phyloP scores from a whole-genome alignment of 2,888 invertebrate species.

The Micoletzkya japonica region DNA sequence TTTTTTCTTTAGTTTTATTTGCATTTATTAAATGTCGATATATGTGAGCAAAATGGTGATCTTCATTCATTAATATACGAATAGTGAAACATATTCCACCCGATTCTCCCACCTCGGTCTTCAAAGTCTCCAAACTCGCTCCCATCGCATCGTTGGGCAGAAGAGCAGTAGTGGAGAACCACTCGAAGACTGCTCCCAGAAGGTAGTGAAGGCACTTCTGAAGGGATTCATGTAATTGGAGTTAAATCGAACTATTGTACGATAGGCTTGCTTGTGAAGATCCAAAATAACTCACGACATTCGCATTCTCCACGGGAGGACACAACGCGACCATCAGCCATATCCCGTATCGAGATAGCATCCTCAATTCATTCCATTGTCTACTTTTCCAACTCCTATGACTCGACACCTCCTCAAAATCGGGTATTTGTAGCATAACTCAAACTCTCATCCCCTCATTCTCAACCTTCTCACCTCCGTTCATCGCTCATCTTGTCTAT shows the following conservation, averaged over 20 bases:
- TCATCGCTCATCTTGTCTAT: constrained; percentile 32
- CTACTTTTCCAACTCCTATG: no score
- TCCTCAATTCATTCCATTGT: constrained; percentile 67
- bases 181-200: constrained; percentile 93
- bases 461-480: no score
- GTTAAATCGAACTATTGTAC: neutral
- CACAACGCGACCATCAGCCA: constrained; percentile 93
- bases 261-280: neutral
- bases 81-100: no score
- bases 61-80: no score
- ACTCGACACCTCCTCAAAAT: no score
- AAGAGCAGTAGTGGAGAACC: constrained; percentile 98
- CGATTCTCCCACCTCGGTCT: constrained; percentile 52
- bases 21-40: no score
- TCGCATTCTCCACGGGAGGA: constrained; percentile 67
- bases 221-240: neutral
- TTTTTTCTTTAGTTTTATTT: neutral
- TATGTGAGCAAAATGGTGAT: no score
- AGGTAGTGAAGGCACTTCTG: constrained; percentile 79
- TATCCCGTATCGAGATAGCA: constrained; percentile 90
- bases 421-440: no score
- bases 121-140: constrained; percentile 59
- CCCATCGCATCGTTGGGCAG: constrained; percentile 76
- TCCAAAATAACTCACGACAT: constrained; percentile 49
- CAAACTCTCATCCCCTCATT: no score